Evolutionary conservation across 1,140 invertebrate species (phyloP).

Genomic region (Drosophila albomicans): DNA sequence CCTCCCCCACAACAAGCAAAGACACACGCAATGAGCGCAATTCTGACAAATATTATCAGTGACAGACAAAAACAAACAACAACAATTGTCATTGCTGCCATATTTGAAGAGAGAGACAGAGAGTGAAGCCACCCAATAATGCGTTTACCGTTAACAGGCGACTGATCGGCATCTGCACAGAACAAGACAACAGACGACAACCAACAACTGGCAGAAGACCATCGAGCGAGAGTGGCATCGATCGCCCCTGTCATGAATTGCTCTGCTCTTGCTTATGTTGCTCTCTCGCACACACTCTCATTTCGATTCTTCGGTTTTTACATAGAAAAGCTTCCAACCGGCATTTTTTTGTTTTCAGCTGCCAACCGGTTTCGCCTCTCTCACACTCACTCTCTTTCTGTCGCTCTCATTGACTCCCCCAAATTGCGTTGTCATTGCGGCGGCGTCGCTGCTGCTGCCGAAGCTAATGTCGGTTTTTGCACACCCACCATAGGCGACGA

Average conservation of each 20-base stretch:
- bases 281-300: conserved; percentile 22
- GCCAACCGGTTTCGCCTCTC: conserved; percentile 69
- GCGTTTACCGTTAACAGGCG: conserved; percentile 57
- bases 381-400: conserved; percentile 22
- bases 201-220: conserved; percentile 41
- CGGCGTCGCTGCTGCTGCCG: conserved; percentile 21
- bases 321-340: conserved; percentile 65
- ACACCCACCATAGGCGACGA: conserved; percentile 65
- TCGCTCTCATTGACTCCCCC: conserved; percentile 67
- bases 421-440: conserved; percentile 62
- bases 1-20: conserved; percentile 13
- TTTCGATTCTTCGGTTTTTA: conserved; percentile 5
- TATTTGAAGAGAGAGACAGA: conserved; percentile 17
- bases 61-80: conserved; percentile 29
- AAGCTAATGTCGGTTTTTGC: conserved; percentile 55
- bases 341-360: conserved; percentile 75
- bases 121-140: conserved; percentile 52
- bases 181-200: conserved; percentile 37
- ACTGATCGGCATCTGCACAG: conserved; percentile 43
- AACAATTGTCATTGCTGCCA: conserved; percentile 36
- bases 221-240: conserved; percentile 1
- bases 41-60: conserved; percentile 52
- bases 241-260: conserved; percentile 31
- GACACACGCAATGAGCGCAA: conserved; percentile 36
- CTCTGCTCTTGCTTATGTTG: conserved; percentile 2